Evolutionary conservation across 2,888 invertebrate genomes (phyloP), one percentile per base, ranked within the genome.

Genomic region (Oscheius sp.): DNA sequence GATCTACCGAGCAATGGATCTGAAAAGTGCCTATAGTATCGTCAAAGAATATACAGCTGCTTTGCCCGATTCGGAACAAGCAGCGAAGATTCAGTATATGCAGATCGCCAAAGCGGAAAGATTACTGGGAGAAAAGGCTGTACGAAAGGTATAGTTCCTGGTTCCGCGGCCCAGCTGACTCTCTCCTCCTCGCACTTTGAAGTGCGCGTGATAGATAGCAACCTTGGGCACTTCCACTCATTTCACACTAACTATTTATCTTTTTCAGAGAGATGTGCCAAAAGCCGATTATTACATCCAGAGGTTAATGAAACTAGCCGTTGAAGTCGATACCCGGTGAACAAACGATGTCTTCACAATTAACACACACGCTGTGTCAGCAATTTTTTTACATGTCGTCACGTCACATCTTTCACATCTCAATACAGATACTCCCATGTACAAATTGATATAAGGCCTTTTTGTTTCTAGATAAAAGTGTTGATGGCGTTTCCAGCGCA

Each of bases 191-290:
- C 50, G 33, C 33, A 22, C 54, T 33, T 54, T 33, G n/a, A 20
- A 54, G 54, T 54, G 54, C 54, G 54, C 54, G 54, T 54, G 54
- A 54, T 54, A 54, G 36, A 54, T 54, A 33, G 33, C 54, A 54
- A 54, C 54, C 54, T 54, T 54, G 54, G 24, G 41, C 14, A 17
- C 41, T 14, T 41, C 41, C 20, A 12, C 41, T 14, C 41, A 14
- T 41, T 41, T 41, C 41, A 41, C 47, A 9, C 12, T 22, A 2
- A 12, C n/a, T 33, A 32, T 54, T 9, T 28, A 12, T 59, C 28
- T 22, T 38, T 44, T 59, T 41, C 41, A 59, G 59, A 45, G 59
- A 17, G 59, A 59, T 20, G 30, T 41, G 26, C 22, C 41, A n/a
- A 44, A 44, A 26, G 59, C 44, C 41, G 41, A 59, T 24, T 44